Evolutionary conservation across 2,113 vertebrate species (phyloP).

Genomic region (Pedetes capensis): DNA sequence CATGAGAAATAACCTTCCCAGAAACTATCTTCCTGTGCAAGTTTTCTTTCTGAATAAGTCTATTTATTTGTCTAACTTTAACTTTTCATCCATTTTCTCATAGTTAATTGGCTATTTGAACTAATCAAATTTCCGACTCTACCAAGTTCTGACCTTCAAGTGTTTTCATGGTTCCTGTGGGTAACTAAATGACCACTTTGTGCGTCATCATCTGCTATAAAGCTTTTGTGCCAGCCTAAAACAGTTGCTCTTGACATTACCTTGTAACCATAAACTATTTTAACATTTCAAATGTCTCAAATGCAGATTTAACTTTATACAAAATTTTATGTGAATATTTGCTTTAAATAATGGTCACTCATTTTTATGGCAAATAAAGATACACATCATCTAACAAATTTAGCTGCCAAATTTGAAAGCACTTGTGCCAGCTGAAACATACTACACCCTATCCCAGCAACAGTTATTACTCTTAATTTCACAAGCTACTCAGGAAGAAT

Average conservation of each 20-base stretch:
- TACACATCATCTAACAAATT: neutral
- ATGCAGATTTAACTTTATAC: neutral
- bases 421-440: neutral
- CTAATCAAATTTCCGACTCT: neutral
- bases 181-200: neutral
- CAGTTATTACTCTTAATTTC: neutral
- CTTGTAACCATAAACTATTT: neutral
- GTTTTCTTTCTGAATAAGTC: conserved; percentile 7
- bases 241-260: neutral
- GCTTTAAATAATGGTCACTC: neutral
- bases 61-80: no score
- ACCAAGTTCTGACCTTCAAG: neutral
- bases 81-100: neutral
- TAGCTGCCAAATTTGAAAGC: neutral
- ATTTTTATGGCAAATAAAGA: neutral
- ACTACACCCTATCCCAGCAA: neutral
- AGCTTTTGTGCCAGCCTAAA: neutral
- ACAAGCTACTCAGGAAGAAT: neutral
- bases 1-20: neutral
- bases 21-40: neutral
- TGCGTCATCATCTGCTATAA: neutral
- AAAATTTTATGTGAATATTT: conserved; percentile 5
- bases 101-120: neutral
- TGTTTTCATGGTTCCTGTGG: neutral
- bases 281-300: neutral